These are phyloP conservation scores for Ailuropoda melanoleuca DNA, from an alignment of 2,113 vertebrate genomes.

Conservation along the genomic window DNA sequence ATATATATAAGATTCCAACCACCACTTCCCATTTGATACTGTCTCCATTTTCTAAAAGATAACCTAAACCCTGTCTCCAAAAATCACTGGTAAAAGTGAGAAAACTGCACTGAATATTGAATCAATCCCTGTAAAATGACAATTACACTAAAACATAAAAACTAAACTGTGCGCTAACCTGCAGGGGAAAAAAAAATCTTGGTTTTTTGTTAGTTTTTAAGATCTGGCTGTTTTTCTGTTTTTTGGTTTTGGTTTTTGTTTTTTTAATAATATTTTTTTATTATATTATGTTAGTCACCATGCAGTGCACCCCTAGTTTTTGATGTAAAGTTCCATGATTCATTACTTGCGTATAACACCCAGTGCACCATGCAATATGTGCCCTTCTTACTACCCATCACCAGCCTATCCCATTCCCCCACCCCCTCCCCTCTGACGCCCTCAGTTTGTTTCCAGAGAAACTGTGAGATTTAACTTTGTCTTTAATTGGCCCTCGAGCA, in stretches of 20 bases:
- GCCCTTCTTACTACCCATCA: too few relatives aligned
- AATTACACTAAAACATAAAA: background rate
- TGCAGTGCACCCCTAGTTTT: too few relatives aligned
- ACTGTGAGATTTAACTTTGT: background rate
- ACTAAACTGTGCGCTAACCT: background rate
- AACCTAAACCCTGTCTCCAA: background rate
- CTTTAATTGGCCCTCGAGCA: background rate
- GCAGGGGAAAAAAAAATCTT: background rate
- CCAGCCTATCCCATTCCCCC: too few relatives aligned
- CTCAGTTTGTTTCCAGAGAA: background rate
- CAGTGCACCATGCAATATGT: too few relatives aligned
- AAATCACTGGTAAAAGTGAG: background rate
- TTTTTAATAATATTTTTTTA: too few relatives aligned
- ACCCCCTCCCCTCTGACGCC: too few relatives aligned
- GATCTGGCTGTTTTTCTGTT: background rate
- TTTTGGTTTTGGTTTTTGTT: background rate
- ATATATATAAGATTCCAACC: background rate
- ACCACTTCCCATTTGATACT: background rate
- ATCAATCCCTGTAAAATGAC: background rate
- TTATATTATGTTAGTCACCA: too few relatives aligned
- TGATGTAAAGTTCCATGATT: too few relatives aligned
- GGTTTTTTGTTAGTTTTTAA: background rate
- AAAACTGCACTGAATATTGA: background rate
- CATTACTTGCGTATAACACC: too few relatives aligned
- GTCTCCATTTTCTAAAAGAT: background rate